These are phyloP conservation scores for Aleiodes leptofemur DNA, from an alignment of 2,888 invertebrate species.

Conservation along the genomic window DNA sequence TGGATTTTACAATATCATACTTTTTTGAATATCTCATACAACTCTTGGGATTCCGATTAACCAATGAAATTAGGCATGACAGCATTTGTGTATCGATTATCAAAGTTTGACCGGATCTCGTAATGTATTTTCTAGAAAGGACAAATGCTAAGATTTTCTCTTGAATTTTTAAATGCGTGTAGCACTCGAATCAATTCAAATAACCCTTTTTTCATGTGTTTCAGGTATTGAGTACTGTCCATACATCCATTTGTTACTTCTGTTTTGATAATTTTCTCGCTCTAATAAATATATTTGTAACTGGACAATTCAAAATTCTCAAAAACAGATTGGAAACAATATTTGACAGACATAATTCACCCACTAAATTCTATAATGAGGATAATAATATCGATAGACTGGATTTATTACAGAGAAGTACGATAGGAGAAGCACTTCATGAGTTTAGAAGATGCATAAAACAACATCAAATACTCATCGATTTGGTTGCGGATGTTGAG, in stretches of 20 bases:
- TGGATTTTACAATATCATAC: no score
- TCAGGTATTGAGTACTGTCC: constrained; percentile 52
- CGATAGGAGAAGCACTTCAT: not conserved
- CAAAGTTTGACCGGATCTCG: no score
- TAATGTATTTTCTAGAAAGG: no score
- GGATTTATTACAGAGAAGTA: constrained; percentile 9
- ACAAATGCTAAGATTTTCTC: no score
- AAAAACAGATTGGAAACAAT: constrained; percentile 53
- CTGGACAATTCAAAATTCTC: constrained; percentile 61
- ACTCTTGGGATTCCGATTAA: no score
- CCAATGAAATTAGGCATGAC: no score
- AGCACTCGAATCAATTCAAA: not conserved
- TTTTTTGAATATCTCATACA: no score
- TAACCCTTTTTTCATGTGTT: not conserved
- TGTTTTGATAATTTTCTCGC: constrained; percentile 61
- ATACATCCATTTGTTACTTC: constrained; percentile 55
- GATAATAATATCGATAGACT: not conserved
- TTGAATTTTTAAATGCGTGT: no score
- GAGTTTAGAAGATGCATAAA: constrained; percentile 48
- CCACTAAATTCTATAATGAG: not conserved
- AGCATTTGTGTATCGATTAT: no score
- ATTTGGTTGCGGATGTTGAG: constrained; percentile 52
- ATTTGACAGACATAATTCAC: constrained; percentile 21
- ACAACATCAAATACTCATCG: constrained; percentile 54
- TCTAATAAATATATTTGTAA: constrained; percentile 55